Percentiles rank a stretch among this genome's conserved stretches.
phyloP scores from a whole-genome alignment of 2,797 vertebrate genomes.

The Carapus acus region DNA sequence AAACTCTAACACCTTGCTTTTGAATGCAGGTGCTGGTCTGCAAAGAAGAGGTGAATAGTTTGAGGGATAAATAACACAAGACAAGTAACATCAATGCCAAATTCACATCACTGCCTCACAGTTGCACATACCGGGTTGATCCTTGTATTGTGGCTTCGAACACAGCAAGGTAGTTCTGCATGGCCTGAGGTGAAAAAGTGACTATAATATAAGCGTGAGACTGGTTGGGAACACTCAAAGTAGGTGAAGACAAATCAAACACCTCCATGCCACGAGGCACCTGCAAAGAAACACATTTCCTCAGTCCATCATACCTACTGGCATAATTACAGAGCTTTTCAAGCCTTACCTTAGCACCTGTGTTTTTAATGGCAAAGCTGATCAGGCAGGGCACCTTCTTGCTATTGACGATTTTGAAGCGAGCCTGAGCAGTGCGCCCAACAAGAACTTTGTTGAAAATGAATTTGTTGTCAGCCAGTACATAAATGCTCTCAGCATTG shows the following conservation, averaged over 20 bases:
- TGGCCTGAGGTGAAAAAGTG: slow-evolving; percentile 53
- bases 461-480: slow-evolving; percentile 85
- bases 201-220: slow-evolving; percentile 48
- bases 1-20: slow-evolving; percentile 71
- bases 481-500: slow-evolving; percentile 68
- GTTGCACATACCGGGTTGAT: slow-evolving; percentile 37
- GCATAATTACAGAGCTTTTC: not conserved
- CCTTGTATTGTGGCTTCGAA: slow-evolving; percentile 51
- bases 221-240: slow-evolving; percentile 47
- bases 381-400: slow-evolving; percentile 77
- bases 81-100: not conserved
- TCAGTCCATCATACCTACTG: not conserved
- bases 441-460: slow-evolving; percentile 81
- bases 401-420: slow-evolving; percentile 79
- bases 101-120: not conserved
- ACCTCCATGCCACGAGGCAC: slow-evolving; percentile 20
- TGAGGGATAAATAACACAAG: not conserved
- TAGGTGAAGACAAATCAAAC: slow-evolving; percentile 45
- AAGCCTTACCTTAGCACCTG: slow-evolving; percentile 68
- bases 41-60: not conserved
- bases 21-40: slow-evolving; percentile 57
- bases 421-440: slow-evolving; percentile 71
- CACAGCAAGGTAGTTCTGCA: slow-evolving; percentile 48
- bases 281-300: slow-evolving; percentile 27
- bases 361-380: slow-evolving; percentile 64